Evolutionary conservation across 2,888 invertebrate genomes (phyloP).

Genomic region (Andrena chrysosceles): DNA sequence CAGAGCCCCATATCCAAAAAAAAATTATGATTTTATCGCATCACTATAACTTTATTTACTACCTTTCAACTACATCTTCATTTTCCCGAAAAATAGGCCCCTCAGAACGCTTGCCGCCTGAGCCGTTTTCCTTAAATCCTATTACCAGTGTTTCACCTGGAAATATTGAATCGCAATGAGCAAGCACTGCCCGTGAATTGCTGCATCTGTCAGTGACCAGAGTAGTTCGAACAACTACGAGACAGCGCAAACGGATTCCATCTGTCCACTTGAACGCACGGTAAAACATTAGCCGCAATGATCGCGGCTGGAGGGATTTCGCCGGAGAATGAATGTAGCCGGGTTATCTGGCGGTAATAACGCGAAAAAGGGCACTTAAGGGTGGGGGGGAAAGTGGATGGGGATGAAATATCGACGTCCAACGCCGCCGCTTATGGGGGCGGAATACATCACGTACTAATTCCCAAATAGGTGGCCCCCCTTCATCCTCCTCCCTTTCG

Average conservation of each 20-base stretch:
- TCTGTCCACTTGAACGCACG: constrained; percentile 49
- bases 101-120: no score
- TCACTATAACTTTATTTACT: no score
- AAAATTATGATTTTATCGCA: no score
- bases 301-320: constrained; percentile 63
- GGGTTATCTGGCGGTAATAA: constrained; percentile 72
- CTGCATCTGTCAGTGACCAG: neutral
- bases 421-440: constrained; percentile 67
- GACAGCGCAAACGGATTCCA: constrained; percentile 30
- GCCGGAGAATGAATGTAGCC: constrained; percentile 63
- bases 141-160: neutral
- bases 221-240: constrained; percentile 8
- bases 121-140: neutral
- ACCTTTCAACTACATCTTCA: no score
- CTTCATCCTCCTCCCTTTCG: constrained; percentile 58
- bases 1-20: no score
- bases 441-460: constrained; percentile 74
- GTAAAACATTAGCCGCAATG: constrained; percentile 67
- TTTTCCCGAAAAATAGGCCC: no score
- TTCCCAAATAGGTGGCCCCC: constrained; percentile 70
- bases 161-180: neutral
- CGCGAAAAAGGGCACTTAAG: constrained; percentile 71
- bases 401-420: constrained; percentile 73
- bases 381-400: constrained; percentile 34
- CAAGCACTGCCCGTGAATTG: neutral